Evolutionary conservation across 2,888 invertebrate genomes (phyloP), one percentile per base, ranked within the genome.

Genomic region (Scrobipalpa costella): DNA sequence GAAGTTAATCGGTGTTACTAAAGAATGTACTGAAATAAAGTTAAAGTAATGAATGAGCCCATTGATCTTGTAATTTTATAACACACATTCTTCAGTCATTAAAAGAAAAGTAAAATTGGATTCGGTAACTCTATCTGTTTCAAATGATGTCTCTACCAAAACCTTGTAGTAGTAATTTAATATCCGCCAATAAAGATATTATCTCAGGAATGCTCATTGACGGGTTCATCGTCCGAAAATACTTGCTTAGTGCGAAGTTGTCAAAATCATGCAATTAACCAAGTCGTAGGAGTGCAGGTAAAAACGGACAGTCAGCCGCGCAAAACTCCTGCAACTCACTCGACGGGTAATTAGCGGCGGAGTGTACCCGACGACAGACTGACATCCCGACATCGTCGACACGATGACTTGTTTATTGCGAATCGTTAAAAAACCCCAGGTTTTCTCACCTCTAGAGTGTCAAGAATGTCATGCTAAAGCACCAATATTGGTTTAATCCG

Each of bases 321-420:
- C 19, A 49, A 34, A 49, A 27, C 27, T 27, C 5, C 55, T 34
- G 55, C 15, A 8, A 69, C 73, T 80, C 80, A 75, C 73, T 83
- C 81, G 74, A 64, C 83, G 79, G 81, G 79, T 81, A 88, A 89
- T 90, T 89, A 90, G 81, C 84, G 79, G 78, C 71, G 77, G 75
- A 79, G 80, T 80, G 77, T 76, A 76, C 79, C 67, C 72, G 87
- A 73, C 84, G 86, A 88, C 80, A 86, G 86, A 89, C 83, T 85
- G 88, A 87, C 87, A 83, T 74, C 69, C 64, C 69, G 69, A 68
- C 66, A 72, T 76, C 75, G 73, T 69, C 72, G 71, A 69, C 74
- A 69, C 79, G 83, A 83, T 79, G 83, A 86, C 81, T 86, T 83
- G 83, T 86, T 85, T 87, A 85, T 84, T 83, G 79, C 78, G 69